These are phyloP conservation scores for Allobates femoralis DNA, from an alignment of 2,797 vertebrate genomes.

Conservation along the genomic window DNA sequence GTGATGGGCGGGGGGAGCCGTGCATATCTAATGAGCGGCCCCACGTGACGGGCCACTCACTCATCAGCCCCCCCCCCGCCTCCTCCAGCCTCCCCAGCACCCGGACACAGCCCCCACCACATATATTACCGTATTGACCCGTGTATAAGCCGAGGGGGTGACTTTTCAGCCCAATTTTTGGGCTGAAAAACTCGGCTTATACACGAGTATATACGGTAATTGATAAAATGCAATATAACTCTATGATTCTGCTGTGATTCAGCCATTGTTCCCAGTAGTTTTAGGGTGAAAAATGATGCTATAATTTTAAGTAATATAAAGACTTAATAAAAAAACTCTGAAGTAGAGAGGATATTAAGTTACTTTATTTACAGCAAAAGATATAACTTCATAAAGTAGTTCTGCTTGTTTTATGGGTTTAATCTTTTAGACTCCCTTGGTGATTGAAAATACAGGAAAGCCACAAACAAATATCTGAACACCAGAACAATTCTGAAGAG, in stretches of 20 bases:
- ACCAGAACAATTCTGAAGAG: neutral
- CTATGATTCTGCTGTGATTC: neutral
- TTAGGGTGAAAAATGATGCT: neutral
- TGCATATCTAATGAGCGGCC: too few relatives aligned
- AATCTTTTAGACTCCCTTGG: constrained; percentile 11
- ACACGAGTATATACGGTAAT: too few relatives aligned
- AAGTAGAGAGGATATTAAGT: neutral
- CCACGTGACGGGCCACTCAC: too few relatives aligned
- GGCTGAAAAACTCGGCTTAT: too few relatives aligned
- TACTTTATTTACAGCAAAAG: neutral
- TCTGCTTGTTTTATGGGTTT: constrained; percentile 2
- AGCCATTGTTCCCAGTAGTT: neutral
- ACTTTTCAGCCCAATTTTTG: too few relatives aligned
- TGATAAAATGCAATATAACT: neutral
- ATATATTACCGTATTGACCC: too few relatives aligned
- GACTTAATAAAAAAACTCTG: neutral
- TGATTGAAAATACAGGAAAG: neutral
- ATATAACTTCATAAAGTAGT: neutral
- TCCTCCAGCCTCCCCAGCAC: too few relatives aligned
- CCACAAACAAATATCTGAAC: neutral
- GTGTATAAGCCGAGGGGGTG: too few relatives aligned
- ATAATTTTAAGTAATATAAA: neutral
- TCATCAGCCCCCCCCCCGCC: too few relatives aligned
- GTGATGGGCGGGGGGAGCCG: too few relatives aligned
- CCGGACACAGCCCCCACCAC: too few relatives aligned